Evolutionary conservation across 2,888 invertebrate species (phyloP).

Genomic region (Brenthis hecate): DNA sequence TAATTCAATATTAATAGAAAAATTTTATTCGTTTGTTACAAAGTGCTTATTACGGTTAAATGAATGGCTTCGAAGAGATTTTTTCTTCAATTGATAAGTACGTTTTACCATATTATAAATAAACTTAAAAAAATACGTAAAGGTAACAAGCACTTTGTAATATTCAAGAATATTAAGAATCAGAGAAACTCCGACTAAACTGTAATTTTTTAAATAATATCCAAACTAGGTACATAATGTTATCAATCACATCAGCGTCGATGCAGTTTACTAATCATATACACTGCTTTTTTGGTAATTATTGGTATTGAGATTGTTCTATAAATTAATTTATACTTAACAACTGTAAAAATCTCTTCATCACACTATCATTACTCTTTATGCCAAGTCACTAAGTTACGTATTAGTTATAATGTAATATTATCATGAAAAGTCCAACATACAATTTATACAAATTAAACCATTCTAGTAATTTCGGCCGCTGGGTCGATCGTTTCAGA

Average conservation of each 20-base stretch:
- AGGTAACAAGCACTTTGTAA: conserved; percentile 35
- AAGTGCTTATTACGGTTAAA: conserved; percentile 52
- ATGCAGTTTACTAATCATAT: conserved; percentile 75
- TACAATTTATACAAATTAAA: conserved; percentile 83
- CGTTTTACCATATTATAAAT: conserved; percentile 20
- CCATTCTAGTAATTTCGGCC: conserved; percentile 76
- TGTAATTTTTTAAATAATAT: conserved; percentile 24
- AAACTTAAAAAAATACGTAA: conserved; percentile 15
- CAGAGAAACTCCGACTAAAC: conserved; percentile 22
- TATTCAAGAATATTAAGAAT: conserved; percentile 17
- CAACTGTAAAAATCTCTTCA: conserved; percentile 82
- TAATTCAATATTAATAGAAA: conserved; percentile 64
- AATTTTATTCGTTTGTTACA: conserved; percentile 49
- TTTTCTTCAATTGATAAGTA: conserved; percentile 25
- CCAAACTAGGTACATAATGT: conserved; percentile 36
- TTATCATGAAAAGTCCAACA: conserved; percentile 80
- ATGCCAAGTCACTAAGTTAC: conserved; percentile 81
- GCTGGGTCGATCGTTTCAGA: conserved; percentile 67
- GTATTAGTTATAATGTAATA: conserved; percentile 81
- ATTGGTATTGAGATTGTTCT: conserved; percentile 83
- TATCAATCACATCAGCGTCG: conserved; percentile 72
- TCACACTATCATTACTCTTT: conserved; percentile 80
- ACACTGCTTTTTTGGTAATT: conserved; percentile 82
- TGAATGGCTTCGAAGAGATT: conserved; percentile 25
- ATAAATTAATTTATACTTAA: conserved; percentile 83